phyloP scores from a whole-genome alignment of 2,888 invertebrate genomes.

The Dioctria rufipes region DNA sequence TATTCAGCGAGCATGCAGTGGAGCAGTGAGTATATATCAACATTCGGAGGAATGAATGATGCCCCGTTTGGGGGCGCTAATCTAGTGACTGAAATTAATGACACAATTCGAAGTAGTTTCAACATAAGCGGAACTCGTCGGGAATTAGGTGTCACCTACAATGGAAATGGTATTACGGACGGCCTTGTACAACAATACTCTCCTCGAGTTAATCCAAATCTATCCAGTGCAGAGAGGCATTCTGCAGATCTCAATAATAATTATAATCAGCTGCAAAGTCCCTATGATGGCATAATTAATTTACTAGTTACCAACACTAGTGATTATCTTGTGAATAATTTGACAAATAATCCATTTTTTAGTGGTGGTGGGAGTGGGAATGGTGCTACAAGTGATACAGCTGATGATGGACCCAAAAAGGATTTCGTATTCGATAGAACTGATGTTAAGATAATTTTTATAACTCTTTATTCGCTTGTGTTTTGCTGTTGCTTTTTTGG shows the following conservation, averaged over 20 bases:
- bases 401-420: conserved; percentile 68
- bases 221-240: neutral
- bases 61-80: conserved; percentile 5
- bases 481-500: conserved; percentile 89
- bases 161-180: conserved; percentile 10
- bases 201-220: too few relatives aligned
- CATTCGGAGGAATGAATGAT: conserved; percentile 24
- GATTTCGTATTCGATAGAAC: conserved; percentile 84
- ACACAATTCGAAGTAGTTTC: neutral
- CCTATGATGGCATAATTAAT: conserved; percentile 26
- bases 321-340: conserved; percentile 39
- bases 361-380: conserved; percentile 60
- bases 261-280: neutral
- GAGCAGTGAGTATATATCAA: conserved; percentile 16
- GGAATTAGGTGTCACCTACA: conserved; percentile 11
- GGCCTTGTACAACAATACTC: neutral
- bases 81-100: conserved; percentile 32
- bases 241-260: neutral
- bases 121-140: conserved; percentile 29
- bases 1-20: conserved; percentile 26
- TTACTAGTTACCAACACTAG: conserved; percentile 33
- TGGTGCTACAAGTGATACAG: conserved; percentile 58
- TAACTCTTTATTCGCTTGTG: conserved; percentile 82
- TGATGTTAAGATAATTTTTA: conserved; percentile 82
- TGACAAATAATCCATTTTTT: conserved; percentile 23